Conservation (phyloP, 2,888 invertebrate genomes). For the Ophion slaviceki region DNA sequence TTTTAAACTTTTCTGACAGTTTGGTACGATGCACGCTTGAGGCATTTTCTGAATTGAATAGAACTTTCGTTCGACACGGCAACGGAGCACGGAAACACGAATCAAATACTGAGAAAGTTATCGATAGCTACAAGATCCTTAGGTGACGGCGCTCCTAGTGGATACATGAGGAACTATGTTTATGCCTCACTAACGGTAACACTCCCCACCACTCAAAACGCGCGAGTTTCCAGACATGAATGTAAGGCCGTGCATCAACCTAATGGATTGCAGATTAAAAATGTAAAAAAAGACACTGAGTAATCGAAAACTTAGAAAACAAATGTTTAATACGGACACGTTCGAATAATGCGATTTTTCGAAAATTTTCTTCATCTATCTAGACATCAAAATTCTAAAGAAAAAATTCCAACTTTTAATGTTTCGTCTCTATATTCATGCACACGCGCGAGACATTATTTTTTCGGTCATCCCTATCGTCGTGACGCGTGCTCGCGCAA, state of each 20-base stretch:
- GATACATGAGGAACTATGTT: no score
- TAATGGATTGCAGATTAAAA: not conserved
- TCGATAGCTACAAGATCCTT: no score
- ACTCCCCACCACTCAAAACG: no score
- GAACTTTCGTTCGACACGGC: not conserved
- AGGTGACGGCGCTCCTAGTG: no score
- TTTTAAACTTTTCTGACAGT: no score
- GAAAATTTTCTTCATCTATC: slow-evolving; percentile 42
- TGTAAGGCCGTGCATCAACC: no score
- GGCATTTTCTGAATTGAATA: no score
- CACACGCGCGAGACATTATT: slow-evolving; percentile 28
- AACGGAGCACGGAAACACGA: not conserved
- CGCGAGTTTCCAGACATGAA: no score
- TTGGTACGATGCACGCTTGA: no score
- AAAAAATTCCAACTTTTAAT: slow-evolving; percentile 55
- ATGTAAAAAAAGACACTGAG: slow-evolving; percentile 7
- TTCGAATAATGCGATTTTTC: slow-evolving; percentile 36
- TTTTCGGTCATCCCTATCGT: slow-evolving; percentile 7
- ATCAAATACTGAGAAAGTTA: no score
- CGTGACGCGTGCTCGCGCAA: slow-evolving; percentile 22
- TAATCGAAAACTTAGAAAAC: not conserved
- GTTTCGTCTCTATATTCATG: slow-evolving; percentile 36
- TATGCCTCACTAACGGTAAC: no score
- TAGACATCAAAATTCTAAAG: slow-evolving; percentile 65
- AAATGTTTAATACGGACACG: slow-evolving; percentile 21